Evolutionary conservation across 2,888 invertebrate genomes (phyloP), one percentile per base, ranked within the genome.

Genomic region (Nipponacmea schrenckii): DNA sequence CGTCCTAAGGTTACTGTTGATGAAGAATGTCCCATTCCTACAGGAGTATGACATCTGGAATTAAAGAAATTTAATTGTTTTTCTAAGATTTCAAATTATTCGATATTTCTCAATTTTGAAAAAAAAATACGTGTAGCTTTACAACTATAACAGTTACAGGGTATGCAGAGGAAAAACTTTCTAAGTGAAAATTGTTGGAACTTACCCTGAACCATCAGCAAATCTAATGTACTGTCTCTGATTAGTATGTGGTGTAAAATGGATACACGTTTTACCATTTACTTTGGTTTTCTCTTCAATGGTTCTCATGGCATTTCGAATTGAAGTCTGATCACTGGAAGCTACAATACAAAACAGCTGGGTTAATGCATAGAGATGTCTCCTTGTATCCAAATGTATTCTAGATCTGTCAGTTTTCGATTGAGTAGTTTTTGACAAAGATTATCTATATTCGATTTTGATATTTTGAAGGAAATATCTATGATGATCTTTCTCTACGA

Each of bases 11-110:
- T 93, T 0, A 94, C 90, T 10, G 93, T 91, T 87, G 94, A 94
- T 14, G 92, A 91, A 0, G 94, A 94, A 0, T 94, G 94, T 63
- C 91, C 91, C 80, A 92, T 90, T 0, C 94, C 94, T 1, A 94
- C 93, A 82, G 92, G 94, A 0, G 94, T 94, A 92, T 94, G 94
- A 84, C 94, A 94, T 17, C 94, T 64, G 79, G 72, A 63, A 68
- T 67, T 17, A 17, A 24, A 14, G 31, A 64, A 69, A 24, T 20
- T 17, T 31, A n/a, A 27, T 5, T 17, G 48, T n/a, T 48, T 48
- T 17, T 48, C 48, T 48, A n/a, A 48, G 15, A 48, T 48, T 48
- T 48, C 15, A 15, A n/a, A 48, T 48, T 17, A 17, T 48, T 48
- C 48, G 48, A 14, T 48, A 10, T 48, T 3, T 17, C 8, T 17